phyloP scores from a whole-genome alignment of 37 sponge, comb jelly and placozoan genomes.

The Haliclona indistincta region DNA sequence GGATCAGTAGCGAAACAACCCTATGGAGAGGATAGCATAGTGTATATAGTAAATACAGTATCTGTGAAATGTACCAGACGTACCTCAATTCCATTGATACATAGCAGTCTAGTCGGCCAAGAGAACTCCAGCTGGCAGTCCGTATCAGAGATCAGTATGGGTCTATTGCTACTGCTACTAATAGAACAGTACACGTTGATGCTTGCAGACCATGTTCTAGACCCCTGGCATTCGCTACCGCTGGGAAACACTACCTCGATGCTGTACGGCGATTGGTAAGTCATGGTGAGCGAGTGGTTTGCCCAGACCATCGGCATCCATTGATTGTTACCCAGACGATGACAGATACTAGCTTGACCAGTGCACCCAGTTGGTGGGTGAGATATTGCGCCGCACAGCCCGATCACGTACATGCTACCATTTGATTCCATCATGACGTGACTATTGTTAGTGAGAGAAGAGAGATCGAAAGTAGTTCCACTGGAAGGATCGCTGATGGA shows the following conservation, averaged over 20 bases:
- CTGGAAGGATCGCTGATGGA: constrained; percentile 22
- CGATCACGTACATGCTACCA: constrained; percentile 20
- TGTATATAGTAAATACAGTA: constrained; percentile 20
- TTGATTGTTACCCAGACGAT: background rate
- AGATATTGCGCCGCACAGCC: constrained; percentile 40
- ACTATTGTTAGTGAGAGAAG: background rate
- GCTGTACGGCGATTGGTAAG: constrained; percentile 25
- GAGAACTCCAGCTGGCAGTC: constrained; percentile 42
- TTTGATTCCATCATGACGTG: background rate
- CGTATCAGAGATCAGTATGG: constrained; percentile 1
- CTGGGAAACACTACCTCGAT: constrained; percentile 33
- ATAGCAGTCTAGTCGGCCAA: constrained; percentile 43
- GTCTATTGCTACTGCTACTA: background rate
- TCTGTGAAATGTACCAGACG: constrained; percentile 3
- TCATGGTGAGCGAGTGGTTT: constrained; percentile 25
- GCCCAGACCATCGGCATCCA: constrained; percentile 21
- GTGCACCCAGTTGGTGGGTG: background rate
- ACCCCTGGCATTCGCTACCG: constrained; percentile 26
- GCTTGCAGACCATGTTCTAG: constrained; percentile 27
- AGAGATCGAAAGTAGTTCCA: background rate
- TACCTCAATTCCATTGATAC: constrained; percentile 29
- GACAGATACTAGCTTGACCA: constrained; percentile 7
- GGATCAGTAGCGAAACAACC: background rate
- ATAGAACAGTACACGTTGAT: constrained; percentile 29
- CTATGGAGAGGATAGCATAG: constrained; percentile 1